phyloP scores from a whole-genome alignment of 2,888 invertebrate genomes.

The Byasa hedistus region DNA sequence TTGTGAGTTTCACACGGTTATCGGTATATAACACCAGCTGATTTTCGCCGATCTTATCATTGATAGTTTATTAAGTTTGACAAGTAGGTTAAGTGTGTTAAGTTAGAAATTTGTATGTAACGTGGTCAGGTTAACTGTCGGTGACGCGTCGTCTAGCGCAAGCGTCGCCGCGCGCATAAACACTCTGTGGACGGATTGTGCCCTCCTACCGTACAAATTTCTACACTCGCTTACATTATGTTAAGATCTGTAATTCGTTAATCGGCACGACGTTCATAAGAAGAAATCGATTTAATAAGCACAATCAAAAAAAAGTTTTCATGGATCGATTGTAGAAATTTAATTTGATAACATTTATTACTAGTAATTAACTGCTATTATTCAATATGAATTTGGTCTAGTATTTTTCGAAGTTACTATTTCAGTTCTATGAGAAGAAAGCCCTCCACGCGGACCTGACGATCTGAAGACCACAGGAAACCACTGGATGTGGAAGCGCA shows the following conservation, averaged over 20 bases:
- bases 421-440: too few relatives aligned
- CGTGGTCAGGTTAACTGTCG: slow-evolving; percentile 8
- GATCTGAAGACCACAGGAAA: too few relatives aligned
- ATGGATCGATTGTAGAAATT: not conserved
- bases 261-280: not conserved
- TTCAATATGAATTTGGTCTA: slow-evolving; percentile 5
- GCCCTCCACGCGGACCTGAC: too few relatives aligned
- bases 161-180: slow-evolving; percentile 38
- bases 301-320: not conserved
- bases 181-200: slow-evolving; percentile 66
- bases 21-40: slow-evolving; percentile 7
- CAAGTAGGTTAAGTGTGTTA: slow-evolving; percentile 3
- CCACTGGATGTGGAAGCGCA: too few relatives aligned
- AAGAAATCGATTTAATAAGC: not conserved
- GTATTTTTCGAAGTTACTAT: not conserved
- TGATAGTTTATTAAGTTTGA: slow-evolving; percentile 3
- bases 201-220: slow-evolving; percentile 40
- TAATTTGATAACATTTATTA: too few relatives aligned
- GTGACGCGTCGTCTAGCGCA: slow-evolving; percentile 1
- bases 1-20: not conserved
- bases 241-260: slow-evolving; percentile 3
- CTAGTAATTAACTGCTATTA: not conserved
- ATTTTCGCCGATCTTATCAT: not conserved
- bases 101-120: slow-evolving; percentile 21
- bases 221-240: slow-evolving; percentile 12